Evolutionary conservation across 2,888 invertebrate genomes (phyloP), one percentile per base, ranked within the genome.

Genomic region (Hirtodrosophila duncani): DNA sequence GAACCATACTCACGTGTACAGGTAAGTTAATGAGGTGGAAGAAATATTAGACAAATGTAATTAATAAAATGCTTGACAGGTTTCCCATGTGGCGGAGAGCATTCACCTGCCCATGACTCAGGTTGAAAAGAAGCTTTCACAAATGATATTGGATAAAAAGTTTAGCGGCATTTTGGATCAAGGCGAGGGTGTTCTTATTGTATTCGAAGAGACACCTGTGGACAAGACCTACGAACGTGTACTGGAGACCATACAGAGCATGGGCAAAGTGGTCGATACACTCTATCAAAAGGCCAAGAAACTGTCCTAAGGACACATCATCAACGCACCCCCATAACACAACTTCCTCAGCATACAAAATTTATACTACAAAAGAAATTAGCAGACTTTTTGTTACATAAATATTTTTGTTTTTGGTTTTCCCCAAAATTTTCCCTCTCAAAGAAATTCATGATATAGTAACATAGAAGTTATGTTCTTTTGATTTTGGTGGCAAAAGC

Each of bases 231-330:
- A 99, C 83, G 98, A 97, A 89, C 95, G 96, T 83, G 97, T 98
- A 48, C 89, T 99, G 85, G 97, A 97, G 87, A 98, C 98, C 58
- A 96, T 99, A 87, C 97, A 98, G 86, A 97, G 95, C 88, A 98
- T 99, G 97, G 97, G 98, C 82, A 98, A 98, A 91, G 99, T 99
- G 83, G 98, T 99, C 78, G 99, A 99, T 88, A 97, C 98, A 41
- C 91, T 99, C 77, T 99, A 99, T 89, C 97, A 97, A 90, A 98
- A 98, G 89, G 98, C 99, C 68, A 98, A 99, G 90, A 98, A 98
- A 88, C 91, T 99, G 68, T 96, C 97, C 88, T 98, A 93, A 86
- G 79, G 31, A 44, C 26, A 9, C 21, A 55, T 11, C 55, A 27
- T 55, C 38, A 55, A 43, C 36, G 53, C 9, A 20, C 9, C 14